Percentiles rank a stretch among this genome's conserved stretches.
Evolutionary conservation across 2,888 invertebrate genomes (phyloP).

Genomic region (Caenorhabditis sp.): DNA sequence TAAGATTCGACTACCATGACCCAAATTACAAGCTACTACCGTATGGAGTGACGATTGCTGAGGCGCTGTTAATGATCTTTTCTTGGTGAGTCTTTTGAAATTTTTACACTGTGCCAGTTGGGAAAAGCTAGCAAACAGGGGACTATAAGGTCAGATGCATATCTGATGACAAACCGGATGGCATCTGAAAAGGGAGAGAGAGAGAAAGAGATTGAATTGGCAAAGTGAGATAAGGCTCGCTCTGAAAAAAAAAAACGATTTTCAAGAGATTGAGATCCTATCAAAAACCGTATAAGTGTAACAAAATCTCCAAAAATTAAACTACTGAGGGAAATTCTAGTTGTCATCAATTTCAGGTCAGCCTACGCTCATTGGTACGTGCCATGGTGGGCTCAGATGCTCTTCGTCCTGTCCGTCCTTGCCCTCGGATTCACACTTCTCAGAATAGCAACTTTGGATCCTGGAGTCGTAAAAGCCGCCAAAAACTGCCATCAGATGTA

Average conservation of each 20-base stretch:
- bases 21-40: constrained; percentile 59
- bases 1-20: constrained; percentile 64
- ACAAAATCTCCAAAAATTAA: too few relatives aligned
- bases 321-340: not conserved
- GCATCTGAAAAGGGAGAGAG: not conserved
- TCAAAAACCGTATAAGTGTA: too few relatives aligned
- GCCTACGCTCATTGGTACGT: constrained; percentile 71
- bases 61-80: constrained; percentile 54
- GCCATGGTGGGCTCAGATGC: constrained; percentile 75
- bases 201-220: too few relatives aligned
- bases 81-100: constrained; percentile 62
- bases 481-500: constrained; percentile 56
- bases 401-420: constrained; percentile 67
- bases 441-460: constrained; percentile 63
- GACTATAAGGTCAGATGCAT: constrained; percentile 43
- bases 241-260: too few relatives aligned
- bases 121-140: constrained; percentile 22
- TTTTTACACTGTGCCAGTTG: constrained; percentile 9
- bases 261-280: too few relatives aligned
- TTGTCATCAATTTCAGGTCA: constrained; percentile 59
- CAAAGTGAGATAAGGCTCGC: too few relatives aligned
- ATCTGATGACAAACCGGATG: constrained; percentile 10
- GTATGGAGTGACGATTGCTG: constrained; percentile 68
- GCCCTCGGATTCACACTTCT: constrained; percentile 55
- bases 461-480: constrained; percentile 63